Conservation (phyloP, 2,113 vertebrate genomes). For the Heptranchias perlo region DNA sequence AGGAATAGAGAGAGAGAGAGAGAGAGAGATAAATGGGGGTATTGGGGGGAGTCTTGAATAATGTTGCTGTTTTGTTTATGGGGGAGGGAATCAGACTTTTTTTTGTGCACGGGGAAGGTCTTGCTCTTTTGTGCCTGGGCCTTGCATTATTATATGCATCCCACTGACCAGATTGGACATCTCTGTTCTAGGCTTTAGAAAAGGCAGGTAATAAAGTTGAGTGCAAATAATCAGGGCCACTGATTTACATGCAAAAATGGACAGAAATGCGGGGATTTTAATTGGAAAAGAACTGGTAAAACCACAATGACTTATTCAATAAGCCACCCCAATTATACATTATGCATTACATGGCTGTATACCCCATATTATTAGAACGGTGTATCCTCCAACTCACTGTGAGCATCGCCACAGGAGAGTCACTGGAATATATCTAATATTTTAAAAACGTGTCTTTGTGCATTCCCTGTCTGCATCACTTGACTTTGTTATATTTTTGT, state of each 20-base stretch:
- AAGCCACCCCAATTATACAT: neutral
- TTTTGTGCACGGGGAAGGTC: no score
- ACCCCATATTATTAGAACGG: neutral
- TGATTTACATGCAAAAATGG: neutral
- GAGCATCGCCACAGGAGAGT: neutral
- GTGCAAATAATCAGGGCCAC: neutral
- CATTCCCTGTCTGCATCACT: neutral
- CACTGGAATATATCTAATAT: neutral
- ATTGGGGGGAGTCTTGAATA: neutral
- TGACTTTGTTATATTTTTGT: neutral
- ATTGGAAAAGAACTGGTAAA: neutral
- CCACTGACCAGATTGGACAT: neutral
- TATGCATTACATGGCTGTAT: neutral
- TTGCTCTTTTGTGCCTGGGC: no score
- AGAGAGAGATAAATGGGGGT: neutral
- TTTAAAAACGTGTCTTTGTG: neutral
- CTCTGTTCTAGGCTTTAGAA: neutral
- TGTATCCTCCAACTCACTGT: neutral
- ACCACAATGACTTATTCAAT: neutral
- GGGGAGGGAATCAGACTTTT: neutral
- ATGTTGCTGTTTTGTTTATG: neutral
- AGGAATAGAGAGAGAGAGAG: neutral
- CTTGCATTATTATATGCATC: neutral
- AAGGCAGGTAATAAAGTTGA: neutral
- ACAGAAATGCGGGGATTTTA: neutral